Evolutionary conservation across 2,888 invertebrate species (phyloP), one percentile per base, ranked within the genome.

Genomic region (Orthosia gothica): DNA sequence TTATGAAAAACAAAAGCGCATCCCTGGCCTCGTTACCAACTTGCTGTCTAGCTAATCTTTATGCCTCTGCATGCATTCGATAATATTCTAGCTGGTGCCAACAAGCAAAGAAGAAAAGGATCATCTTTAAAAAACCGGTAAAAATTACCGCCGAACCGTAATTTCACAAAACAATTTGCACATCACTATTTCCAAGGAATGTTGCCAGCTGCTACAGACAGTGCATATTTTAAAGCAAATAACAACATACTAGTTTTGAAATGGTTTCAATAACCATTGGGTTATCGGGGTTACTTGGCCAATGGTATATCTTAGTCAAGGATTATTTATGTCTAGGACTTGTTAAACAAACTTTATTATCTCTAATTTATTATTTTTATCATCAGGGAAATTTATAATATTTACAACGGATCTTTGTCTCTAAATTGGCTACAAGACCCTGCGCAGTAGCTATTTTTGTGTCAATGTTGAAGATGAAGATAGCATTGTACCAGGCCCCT

Each of bases 211-310:
- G 79, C 49, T 45, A 20, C 12, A 64, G 32, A 15, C 69, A 26
- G 47, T 54, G 45, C 18, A 54, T 70, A 40, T 32, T 62, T 73
- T 70, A 45, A 54, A 78, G 47, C 1, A 76, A 74, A 79, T 58
- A 77, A 78, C 9, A 61, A 23, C 20, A 52, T 45, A 73, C 80
- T 13, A 5, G 74, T 79, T 79, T 61, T 32, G 11, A 45, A 54
- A 64, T 49, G 13, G 47, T 40, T 59, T 23, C 26, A 26, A 15
- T 72, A 63, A 50, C 26, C 55, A 79, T 62, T 1, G 32, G 16
- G 45, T 3, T 52, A 79, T 55, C 16, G 18, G n/a, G 64, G 65
- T 77, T 79, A 77, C 55, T 72, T 79, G 74, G 73, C 72, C 55
- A 79, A 61, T 73, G 80, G 55, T 57, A 52, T 16, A 59, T 61